phyloP scores from a whole-genome alignment of 1,140 invertebrate species.

The Oryzaephilus surinamensis region DNA sequence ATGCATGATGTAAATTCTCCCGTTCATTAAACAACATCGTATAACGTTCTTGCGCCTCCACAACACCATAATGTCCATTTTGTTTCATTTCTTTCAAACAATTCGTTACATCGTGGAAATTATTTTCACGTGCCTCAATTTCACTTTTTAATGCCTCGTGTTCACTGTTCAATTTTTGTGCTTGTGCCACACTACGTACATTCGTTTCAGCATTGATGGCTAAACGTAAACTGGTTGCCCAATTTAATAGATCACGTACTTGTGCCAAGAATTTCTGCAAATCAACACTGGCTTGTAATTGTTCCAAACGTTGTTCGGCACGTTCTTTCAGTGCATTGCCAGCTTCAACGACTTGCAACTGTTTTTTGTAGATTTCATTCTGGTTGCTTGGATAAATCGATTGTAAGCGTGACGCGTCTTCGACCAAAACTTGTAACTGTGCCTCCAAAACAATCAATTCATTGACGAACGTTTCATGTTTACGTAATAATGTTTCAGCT shows the following conservation, averaged over 20 bases:
- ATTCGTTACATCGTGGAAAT: conserved; percentile 68
- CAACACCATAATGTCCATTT: conserved; percentile 65
- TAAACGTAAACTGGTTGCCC: conserved; percentile 69
- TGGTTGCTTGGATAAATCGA: conserved; percentile 84
- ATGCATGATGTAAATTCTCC: conserved; percentile 67
- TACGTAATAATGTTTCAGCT: conserved; percentile 68
- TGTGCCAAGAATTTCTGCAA: conserved; percentile 72
- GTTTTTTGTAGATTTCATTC: conserved; percentile 59
- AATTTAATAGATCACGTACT: conserved; percentile 81
- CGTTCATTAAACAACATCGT: conserved; percentile 64
- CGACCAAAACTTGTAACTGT: conserved; percentile 81
- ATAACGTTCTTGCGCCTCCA: conserved; percentile 71
- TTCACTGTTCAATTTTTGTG: conserved; percentile 77
- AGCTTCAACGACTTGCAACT: conserved; percentile 70
- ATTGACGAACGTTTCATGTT: conserved; percentile 92
- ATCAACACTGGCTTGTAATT: conserved; percentile 78
- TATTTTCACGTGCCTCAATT: conserved; percentile 86
- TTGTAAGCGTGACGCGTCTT: conserved; percentile 82
- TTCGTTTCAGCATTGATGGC: conserved; percentile 75
- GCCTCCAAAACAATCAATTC: conserved; percentile 89
- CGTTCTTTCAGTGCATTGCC: conserved; percentile 82
- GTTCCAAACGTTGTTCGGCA: conserved; percentile 64
- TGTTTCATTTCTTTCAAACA: conserved; percentile 76
- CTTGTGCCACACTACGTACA: conserved; percentile 75
- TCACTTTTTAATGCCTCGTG: conserved; percentile 89